Conservation (phyloP, 53 echinoderm and acorn worm genomes). For the Patiria pectinifera region DNA sequence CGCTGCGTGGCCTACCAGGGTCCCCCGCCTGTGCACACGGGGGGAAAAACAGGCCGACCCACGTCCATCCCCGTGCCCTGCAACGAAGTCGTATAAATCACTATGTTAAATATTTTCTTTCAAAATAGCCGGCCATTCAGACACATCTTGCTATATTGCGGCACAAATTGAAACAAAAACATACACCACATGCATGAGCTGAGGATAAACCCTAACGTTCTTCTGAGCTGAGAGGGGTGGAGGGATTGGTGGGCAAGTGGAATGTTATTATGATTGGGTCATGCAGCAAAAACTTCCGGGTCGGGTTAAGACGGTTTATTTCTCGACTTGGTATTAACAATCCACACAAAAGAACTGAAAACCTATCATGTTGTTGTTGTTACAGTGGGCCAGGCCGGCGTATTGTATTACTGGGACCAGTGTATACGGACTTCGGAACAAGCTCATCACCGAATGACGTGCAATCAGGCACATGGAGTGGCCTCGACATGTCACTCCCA, state of each 20-base stretch:
- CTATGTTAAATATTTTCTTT: constrained; percentile 89
- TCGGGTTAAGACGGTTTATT: constrained; percentile 47
- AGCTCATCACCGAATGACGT: constrained; percentile 3
- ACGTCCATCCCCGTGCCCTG: constrained; percentile 52
- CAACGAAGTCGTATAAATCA: constrained; percentile 90
- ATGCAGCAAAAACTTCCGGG: constrained; percentile 61
- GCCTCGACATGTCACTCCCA: constrained; percentile 25
- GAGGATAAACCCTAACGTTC: constrained; percentile 16
- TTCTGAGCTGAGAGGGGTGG: background rate
- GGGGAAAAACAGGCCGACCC: constrained; percentile 17
- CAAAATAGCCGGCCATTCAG: constrained; percentile 75
- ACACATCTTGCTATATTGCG: constrained; percentile 46
- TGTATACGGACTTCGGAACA: background rate
- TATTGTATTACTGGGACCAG: constrained; percentile 40
- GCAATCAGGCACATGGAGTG: background rate
- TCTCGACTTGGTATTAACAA: constrained; percentile 37
- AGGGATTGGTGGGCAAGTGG: constrained; percentile 17
- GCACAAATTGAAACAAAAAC: constrained; percentile 76
- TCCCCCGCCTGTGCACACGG: constrained; percentile 30
- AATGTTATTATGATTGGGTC: constrained; percentile 48
- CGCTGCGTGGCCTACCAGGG: constrained; percentile 24
- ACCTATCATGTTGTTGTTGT: constrained; percentile 60
- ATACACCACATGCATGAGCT: constrained; percentile 58
- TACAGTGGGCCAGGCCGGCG: constrained; percentile 35
- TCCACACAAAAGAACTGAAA: constrained; percentile 52